Percentiles rank a stretch among this genome's conserved stretches.
Evolutionary conservation across 2,888 invertebrate species (phyloP).

Genomic region (Parnassius apollo): DNA sequence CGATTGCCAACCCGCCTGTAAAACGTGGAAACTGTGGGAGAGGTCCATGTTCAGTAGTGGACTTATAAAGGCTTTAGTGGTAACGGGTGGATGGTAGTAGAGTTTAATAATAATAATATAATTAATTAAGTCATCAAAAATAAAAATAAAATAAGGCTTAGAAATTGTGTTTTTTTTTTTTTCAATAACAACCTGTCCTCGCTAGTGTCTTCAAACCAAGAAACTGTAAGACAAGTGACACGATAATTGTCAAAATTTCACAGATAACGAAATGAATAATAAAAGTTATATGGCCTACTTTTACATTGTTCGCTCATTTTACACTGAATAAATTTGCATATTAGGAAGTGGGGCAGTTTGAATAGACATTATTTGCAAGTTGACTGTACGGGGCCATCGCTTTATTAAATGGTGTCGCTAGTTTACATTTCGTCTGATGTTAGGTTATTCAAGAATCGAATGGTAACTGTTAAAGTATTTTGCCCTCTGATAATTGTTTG

Average conservation of each 20-base stretch:
- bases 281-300: constrained; percentile 61
- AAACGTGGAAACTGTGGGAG: too few species aligned
- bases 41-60: too few species aligned
- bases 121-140: too few species aligned
- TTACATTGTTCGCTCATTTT: constrained; percentile 66
- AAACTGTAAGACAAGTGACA: constrained; percentile 35
- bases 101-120: too few species aligned
- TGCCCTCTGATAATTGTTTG: too few species aligned
- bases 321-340: constrained; percentile 69
- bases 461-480: too few species aligned
- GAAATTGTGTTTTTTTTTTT: background rate
- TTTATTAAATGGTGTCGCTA: constrained; percentile 33
- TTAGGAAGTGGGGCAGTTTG: constrained; percentile 71
- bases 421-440: constrained; percentile 14
- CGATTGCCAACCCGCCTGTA: too few species aligned
- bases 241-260: constrained; percentile 41
- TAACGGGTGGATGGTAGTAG: too few species aligned
- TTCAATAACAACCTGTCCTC: background rate
- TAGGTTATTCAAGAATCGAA: background rate
- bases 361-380: constrained; percentile 53
- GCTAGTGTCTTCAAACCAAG: constrained; percentile 35
- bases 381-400: constrained; percentile 42
- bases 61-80: too few species aligned
- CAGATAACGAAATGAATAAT: constrained; percentile 39
- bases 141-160: too few species aligned